Evolutionary conservation across 2,888 invertebrate genomes (phyloP).

Genomic region (Phrixothrix hirtus): DNA sequence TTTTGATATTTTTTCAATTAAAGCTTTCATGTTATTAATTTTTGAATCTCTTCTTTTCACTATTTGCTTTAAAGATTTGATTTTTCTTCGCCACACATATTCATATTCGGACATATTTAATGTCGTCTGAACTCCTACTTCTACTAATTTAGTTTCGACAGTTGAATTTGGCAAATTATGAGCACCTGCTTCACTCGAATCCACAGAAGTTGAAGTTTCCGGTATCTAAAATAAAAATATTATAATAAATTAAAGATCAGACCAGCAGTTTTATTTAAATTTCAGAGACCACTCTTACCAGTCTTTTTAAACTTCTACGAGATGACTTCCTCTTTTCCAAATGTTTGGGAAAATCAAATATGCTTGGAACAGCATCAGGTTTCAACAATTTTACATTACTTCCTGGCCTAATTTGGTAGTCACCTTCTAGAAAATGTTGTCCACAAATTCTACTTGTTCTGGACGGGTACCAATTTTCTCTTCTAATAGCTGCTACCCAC

Average conservation of each 20-base stretch:
- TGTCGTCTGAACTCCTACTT: too few relatives aligned
- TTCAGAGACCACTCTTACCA: not conserved
- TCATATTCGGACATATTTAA: not conserved
- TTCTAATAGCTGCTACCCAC: slow-evolving; percentile 34
- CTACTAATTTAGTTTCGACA: too few relatives aligned
- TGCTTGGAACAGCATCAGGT: slow-evolving; percentile 29
- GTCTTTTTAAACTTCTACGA: not conserved
- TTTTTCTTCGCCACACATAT: slow-evolving; percentile 1
- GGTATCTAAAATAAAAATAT: too few relatives aligned
- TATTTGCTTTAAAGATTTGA: slow-evolving; percentile 16
- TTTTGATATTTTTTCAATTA: slow-evolving; percentile 7
- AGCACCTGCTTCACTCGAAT: too few relatives aligned
- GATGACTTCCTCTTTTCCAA: slow-evolving; percentile 1
- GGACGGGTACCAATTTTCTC: slow-evolving; percentile 36
- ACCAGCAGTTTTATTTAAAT: not conserved
- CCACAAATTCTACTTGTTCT: slow-evolving; percentile 34
- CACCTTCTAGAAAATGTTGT: slow-evolving; percentile 27
- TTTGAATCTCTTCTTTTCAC: slow-evolving; percentile 13
- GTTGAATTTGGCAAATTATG: too few relatives aligned
- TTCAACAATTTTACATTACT: slow-evolving; percentile 24
- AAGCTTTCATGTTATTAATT: slow-evolving; percentile 10
- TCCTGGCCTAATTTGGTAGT: slow-evolving; percentile 15
- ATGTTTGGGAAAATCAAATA: slow-evolving; percentile 30
- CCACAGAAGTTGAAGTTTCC: too few relatives aligned
- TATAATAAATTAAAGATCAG: not conserved